A percentile compares a stretch with the other conserved stretches of the same genome.
phyloP scores from a whole-genome alignment of 2,888 invertebrate genomes.

The Caradrina kadenii region DNA sequence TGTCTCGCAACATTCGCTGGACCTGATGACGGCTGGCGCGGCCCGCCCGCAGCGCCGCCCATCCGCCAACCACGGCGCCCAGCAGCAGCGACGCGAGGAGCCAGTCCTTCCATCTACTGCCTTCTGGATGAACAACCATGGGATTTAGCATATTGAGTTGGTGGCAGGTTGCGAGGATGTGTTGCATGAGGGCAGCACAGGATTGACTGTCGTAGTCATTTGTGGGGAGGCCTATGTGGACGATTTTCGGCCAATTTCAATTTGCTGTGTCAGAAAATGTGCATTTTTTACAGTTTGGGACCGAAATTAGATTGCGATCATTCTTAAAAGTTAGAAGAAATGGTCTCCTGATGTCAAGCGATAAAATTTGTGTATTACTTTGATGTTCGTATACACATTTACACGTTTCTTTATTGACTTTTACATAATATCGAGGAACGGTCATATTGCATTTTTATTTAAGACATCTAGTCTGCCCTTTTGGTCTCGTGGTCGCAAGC shows the following conservation, averaged over 20 bases:
- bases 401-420: neutral
- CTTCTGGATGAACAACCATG: slow-evolving; percentile 87
- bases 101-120: slow-evolving; percentile 97
- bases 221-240: neutral
- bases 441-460: no score
- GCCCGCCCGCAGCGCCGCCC: slow-evolving; percentile 97
- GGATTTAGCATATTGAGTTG: slow-evolving; percentile 14
- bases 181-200: neutral
- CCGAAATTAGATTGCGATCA: no score
- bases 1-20: slow-evolving; percentile 97
- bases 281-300: no score
- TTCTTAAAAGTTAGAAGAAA: no score
- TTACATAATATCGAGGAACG: neutral
- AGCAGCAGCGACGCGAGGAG: slow-evolving; percentile 95
- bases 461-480: no score
- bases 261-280: no score
- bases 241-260: neutral
- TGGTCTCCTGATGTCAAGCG: no score
- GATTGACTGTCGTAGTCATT: neutral
- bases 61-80: slow-evolving; percentile 96
- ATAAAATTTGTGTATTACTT: no score
- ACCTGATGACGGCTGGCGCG: slow-evolving; percentile 96
- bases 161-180: neutral
- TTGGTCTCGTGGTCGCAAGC: no score
- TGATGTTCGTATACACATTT: no score